These are phyloP conservation scores for Homarus americanus DNA, from an alignment of 1,140 invertebrate species.

Conservation along the genomic window DNA sequence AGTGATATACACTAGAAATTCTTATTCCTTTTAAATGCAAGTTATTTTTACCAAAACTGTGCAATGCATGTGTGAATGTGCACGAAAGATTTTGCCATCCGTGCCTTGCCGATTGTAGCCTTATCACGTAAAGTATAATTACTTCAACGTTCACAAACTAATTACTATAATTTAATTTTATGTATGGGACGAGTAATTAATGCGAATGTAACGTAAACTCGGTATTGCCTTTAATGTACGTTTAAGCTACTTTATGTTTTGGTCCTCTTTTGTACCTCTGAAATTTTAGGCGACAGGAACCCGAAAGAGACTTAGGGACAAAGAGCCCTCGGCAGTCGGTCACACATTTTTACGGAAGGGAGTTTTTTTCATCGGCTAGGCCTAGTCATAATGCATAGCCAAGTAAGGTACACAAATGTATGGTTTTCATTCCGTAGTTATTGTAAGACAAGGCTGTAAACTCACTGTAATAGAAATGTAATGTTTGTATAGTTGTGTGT, in stretches of 20 bases:
- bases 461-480: not conserved
- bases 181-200: slow-evolving; percentile 19
- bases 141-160: slow-evolving; percentile 54
- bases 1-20: too few relatives aligned
- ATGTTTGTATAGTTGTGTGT: too few relatives aligned
- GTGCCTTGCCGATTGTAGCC: slow-evolving; percentile 59
- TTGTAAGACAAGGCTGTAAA: not conserved
- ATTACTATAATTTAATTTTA: slow-evolving; percentile 10
- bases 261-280: not conserved
- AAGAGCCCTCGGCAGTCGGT: slow-evolving; percentile 1
- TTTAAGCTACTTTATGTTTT: slow-evolving; percentile 12
- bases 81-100: slow-evolving; percentile 37
- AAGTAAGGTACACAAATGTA: too few relatives aligned
- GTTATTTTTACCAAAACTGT: too few relatives aligned
- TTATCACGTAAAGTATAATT: slow-evolving; percentile 50
- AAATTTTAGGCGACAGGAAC: not conserved
- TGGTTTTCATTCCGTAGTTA: too few relatives aligned
- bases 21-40: too few relatives aligned
- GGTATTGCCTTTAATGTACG: slow-evolving; percentile 49
- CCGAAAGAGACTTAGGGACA: too few relatives aligned
- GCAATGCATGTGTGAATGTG: too few relatives aligned
- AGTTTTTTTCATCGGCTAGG: slow-evolving; percentile 13
- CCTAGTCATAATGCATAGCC: slow-evolving; percentile 28
- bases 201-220: slow-evolving; percentile 21
- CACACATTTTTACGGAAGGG: not conserved